Evolutionary conservation across 2,888 invertebrate species (phyloP).

Genomic region (Baccha elongata): DNA sequence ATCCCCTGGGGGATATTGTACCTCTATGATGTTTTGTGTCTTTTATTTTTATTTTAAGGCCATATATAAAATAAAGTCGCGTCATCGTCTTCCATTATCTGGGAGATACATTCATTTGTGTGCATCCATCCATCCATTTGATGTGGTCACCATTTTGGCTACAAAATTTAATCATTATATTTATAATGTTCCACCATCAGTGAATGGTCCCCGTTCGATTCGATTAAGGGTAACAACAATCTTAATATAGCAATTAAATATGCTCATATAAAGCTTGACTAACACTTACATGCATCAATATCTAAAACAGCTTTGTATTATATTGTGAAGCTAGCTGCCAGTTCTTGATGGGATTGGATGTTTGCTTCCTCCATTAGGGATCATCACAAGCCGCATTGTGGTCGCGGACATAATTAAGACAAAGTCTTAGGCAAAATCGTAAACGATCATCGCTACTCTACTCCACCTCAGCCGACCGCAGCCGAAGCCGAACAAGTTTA

Average conservation of each 20-base stretch:
- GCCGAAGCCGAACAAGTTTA: slow-evolving; percentile 40
- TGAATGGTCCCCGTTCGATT: slow-evolving; percentile 55
- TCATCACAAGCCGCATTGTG: slow-evolving; percentile 64
- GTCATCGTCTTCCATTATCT: slow-evolving; percentile 42
- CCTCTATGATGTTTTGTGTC: slow-evolving; percentile 17
- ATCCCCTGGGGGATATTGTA: slow-evolving; percentile 35
- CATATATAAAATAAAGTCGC: slow-evolving; percentile 6
- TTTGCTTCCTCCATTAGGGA: slow-evolving; percentile 51
- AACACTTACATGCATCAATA: slow-evolving; percentile 22
- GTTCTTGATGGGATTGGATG: background rate
- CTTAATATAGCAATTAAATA: slow-evolving; percentile 72
- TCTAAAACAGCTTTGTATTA: background rate
- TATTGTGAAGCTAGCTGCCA: background rate
- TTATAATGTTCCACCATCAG: slow-evolving; percentile 29
- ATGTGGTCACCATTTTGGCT: slow-evolving; percentile 55
- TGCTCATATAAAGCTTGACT: slow-evolving; percentile 56
- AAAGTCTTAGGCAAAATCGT: slow-evolving; percentile 69
- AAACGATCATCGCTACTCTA: slow-evolving; percentile 24
- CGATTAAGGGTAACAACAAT: slow-evolving; percentile 65
- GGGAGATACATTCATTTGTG: slow-evolving; percentile 5
- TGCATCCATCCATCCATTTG: too few species aligned
- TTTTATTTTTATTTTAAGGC: slow-evolving; percentile 15
- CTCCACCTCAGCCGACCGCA: background rate
- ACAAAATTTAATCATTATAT: slow-evolving; percentile 62
- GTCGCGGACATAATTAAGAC: slow-evolving; percentile 70